phyloP scores from a whole-genome alignment of 2,113 vertebrate genomes.

The Eleginops maclovinus region DNA sequence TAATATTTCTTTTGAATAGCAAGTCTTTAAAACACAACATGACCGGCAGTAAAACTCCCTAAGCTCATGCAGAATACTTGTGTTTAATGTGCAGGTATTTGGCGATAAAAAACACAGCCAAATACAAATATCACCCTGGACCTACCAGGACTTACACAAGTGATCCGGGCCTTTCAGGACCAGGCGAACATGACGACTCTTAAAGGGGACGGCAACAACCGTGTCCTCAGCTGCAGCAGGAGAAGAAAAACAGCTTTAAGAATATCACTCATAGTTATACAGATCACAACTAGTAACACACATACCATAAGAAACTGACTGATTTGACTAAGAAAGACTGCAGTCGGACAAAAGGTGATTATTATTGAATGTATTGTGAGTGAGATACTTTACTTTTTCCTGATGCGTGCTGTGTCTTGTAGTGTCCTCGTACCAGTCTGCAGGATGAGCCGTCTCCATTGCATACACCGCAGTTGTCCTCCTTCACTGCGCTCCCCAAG shows the following conservation, averaged over 20 bases:
- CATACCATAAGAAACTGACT: neutral
- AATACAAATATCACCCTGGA: conserved; percentile 74
- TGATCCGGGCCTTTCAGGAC: conserved; percentile 96
- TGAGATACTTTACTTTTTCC: conserved; percentile 87
- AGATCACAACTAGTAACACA: neutral
- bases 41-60: conserved; percentile 25
- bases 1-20: neutral
- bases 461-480: conserved; percentile 98
- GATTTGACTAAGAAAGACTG: neutral
- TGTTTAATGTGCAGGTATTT: conserved; percentile 21
- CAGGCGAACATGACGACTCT: conserved; percentile 93
- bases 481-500: conserved; percentile 92
- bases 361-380: neutral
- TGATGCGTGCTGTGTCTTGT: conserved; percentile 92
- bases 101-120: conserved; percentile 14
- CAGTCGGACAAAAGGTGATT: neutral
- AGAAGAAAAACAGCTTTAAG: neutral
- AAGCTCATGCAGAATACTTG: conserved; percentile 14
- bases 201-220: conserved; percentile 91
- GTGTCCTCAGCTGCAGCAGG: conserved; percentile 88
- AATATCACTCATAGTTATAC: neutral
- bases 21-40: conserved; percentile 17
- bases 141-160: conserved; percentile 95
- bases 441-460: conserved; percentile 95
- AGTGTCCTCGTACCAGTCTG: conserved; percentile 94